These are phyloP conservation scores for Cladopsammia gracilis DNA, from an alignment of 64 coral and sea anemone genomes.

Conservation along the genomic window DNA sequence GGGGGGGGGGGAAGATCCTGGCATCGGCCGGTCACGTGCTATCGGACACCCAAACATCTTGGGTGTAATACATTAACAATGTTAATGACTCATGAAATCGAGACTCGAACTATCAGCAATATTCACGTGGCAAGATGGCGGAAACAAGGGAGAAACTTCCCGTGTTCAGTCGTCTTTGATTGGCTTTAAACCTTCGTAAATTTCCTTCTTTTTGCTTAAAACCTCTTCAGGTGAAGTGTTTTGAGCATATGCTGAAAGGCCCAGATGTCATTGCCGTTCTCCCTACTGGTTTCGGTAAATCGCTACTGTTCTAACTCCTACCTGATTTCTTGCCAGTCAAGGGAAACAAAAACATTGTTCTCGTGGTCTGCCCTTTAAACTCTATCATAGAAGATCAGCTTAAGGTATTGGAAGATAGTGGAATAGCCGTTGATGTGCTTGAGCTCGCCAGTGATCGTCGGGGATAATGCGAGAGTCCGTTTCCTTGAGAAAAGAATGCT, in stretches of 20 bases:
- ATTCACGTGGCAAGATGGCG: background rate
- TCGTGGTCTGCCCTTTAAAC: slow-evolving; percentile 75
- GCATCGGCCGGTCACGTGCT: too few species aligned
- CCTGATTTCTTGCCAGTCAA: slow-evolving; percentile 55
- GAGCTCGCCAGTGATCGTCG: slow-evolving; percentile 5
- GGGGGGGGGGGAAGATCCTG: too few species aligned
- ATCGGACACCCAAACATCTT: too few species aligned
- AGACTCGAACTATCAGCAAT: too few species aligned
- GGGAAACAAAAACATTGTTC: slow-evolving; percentile 57
- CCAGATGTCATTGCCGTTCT: slow-evolving; percentile 35
- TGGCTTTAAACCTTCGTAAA: too few species aligned
- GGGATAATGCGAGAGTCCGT: background rate
- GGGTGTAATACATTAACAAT: too few species aligned
- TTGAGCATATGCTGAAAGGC: background rate
- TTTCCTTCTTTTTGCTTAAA: too few species aligned
- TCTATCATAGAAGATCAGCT: slow-evolving; percentile 83
- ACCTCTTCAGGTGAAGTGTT: too few species aligned
- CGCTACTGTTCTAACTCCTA: slow-evolving; percentile 5
- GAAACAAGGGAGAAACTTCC: background rate
- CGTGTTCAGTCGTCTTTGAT: background rate
- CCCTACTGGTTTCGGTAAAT: slow-evolving; percentile 31
- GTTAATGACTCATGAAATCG: too few species aligned
- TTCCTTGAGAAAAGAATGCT: background rate
- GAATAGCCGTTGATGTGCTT: slow-evolving; percentile 50
- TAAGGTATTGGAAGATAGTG: slow-evolving; percentile 58